These are phyloP conservation scores for Callaeas wilsoni DNA, from an alignment of 2,113 vertebrate genomes.

Conservation along the genomic window DNA sequence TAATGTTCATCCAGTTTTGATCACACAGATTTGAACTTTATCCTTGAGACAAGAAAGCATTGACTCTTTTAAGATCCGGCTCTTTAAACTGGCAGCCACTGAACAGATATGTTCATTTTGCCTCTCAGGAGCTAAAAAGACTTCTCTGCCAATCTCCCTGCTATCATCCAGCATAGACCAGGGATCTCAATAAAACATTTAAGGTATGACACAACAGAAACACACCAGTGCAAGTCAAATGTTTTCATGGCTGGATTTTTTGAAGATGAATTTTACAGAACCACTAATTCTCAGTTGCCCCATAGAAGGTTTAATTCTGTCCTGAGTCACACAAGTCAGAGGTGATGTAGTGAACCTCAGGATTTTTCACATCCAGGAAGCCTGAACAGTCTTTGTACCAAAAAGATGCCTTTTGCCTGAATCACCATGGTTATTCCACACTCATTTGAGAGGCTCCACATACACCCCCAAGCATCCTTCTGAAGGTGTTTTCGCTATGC, in stretches of 20 bases:
- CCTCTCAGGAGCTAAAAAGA: background rate
- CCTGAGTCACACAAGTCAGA: background rate
- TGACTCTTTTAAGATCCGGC: background rate
- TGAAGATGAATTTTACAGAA: background rate
- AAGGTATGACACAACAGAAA: background rate
- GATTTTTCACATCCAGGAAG: background rate
- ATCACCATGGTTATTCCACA: background rate
- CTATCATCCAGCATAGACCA: background rate
- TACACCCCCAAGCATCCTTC: background rate
- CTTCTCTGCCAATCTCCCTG: background rate
- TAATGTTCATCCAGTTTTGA: constrained; percentile 38
- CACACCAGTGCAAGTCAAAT: background rate
- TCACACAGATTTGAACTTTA: background rate
- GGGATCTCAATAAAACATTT: background rate
- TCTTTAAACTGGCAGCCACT: background rate
- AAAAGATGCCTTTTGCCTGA: background rate
- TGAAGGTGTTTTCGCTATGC: background rate
- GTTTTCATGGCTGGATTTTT: background rate
- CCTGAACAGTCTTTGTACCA: background rate
- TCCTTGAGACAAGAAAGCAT: background rate
- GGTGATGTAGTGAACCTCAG: background rate
- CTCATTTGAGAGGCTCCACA: background rate
- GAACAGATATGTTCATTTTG: background rate
- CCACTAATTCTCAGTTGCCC: background rate
- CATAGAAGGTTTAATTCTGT: background rate